These are phyloP conservation scores for Nematostella vectensis DNA, from an alignment of 92 coral and sea anemone genomes.

Conservation along the genomic window DNA sequence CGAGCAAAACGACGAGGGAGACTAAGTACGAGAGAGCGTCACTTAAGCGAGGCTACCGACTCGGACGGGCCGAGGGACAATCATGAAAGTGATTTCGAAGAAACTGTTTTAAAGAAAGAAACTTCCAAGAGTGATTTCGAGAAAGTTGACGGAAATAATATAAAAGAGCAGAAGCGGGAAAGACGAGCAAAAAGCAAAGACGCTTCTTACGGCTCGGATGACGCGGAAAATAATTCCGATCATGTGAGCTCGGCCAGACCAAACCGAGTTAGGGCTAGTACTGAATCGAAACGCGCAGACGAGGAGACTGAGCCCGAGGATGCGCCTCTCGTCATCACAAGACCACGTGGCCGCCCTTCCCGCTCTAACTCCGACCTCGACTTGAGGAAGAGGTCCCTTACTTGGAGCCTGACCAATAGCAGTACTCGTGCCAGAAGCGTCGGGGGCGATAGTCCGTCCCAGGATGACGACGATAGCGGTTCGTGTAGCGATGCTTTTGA, in stretches of 20 bases:
- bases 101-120: constrained; percentile 10
- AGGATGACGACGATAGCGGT: constrained; percentile 86
- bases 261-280: too few relatives aligned
- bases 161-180: constrained; percentile 1
- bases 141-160: constrained; percentile 7
- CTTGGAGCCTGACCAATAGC: constrained; percentile 51
- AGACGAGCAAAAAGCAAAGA: constrained; percentile 18
- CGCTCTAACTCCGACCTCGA: constrained; percentile 62
- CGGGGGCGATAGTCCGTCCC: constrained; percentile 66
- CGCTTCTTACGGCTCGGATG: constrained; percentile 5
- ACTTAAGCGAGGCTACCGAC: constrained; percentile 25
- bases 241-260: not conserved
- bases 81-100: constrained; percentile 38
- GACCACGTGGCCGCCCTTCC: constrained; percentile 29
- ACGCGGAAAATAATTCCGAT: not conserved
- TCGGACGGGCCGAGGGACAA: constrained; percentile 38
- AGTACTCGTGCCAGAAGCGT: constrained; percentile 45
- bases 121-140: constrained; percentile 1
- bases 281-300: constrained; percentile 9
- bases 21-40: constrained; percentile 10
- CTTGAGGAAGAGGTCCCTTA: constrained; percentile 68
- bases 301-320: constrained; percentile 51
- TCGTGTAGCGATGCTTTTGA: constrained; percentile 77
- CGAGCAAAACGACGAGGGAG: constrained; percentile 39
- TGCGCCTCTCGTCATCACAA: constrained; percentile 2